Conservation (phyloP, 1,140 invertebrate genomes). For the Cotesia typhae region DNA sequence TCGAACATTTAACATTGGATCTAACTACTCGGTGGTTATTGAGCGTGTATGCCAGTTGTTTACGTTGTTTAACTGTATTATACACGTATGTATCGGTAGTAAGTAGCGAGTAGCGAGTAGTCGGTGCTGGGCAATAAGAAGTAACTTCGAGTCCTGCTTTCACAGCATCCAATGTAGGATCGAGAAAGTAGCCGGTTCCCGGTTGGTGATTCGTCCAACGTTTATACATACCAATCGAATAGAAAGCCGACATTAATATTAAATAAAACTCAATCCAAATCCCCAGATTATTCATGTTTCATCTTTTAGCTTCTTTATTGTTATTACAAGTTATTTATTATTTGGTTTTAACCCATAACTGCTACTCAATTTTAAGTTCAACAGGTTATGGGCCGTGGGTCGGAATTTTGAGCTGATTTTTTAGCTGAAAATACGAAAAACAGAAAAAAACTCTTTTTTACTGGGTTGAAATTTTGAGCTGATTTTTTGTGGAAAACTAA, state of each 20-base stretch:
- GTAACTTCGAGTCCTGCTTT: conserved; percentile 52
- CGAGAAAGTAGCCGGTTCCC: conserved; percentile 52
- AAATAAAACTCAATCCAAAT: conserved; percentile 59
- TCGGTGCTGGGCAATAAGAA: conserved; percentile 43
- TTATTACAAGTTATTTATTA: too few species aligned
- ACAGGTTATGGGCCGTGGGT: too few species aligned
- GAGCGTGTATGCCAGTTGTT: neutral
- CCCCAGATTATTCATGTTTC: conserved; percentile 45
- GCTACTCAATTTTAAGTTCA: too few species aligned
- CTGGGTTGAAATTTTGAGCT: too few species aligned
- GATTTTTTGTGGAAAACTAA: too few species aligned
- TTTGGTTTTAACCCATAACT: conserved; percentile 42
- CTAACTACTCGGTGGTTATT: conserved; percentile 1
- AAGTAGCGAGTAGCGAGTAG: neutral
- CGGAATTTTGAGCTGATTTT: too few species aligned
- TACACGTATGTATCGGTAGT: conserved; percentile 12
- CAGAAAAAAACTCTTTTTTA: too few species aligned
- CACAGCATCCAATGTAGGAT: conserved; percentile 58
- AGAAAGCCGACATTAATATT: conserved; percentile 39
- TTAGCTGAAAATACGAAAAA: too few species aligned
- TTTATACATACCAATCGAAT: conserved; percentile 55
- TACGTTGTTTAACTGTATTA: too few species aligned
- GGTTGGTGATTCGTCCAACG: conserved; percentile 50
- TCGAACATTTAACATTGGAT: conserved; percentile 1
- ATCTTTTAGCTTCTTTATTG: too few species aligned